phyloP scores from a whole-genome alignment of 1,140 invertebrate species.

The Bombus waltoni region DNA sequence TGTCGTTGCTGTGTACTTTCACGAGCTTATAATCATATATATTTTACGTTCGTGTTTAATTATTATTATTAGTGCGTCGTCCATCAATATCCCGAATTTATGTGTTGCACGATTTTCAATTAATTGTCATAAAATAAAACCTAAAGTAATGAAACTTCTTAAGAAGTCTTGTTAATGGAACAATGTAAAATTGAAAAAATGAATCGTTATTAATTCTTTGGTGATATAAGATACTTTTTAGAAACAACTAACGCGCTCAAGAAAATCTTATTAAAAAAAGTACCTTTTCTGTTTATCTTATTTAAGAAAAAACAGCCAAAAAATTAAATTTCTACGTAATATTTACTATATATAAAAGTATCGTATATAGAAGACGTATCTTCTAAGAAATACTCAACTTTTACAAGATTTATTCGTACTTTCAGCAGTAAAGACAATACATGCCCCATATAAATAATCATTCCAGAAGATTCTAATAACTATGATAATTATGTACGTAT shows the following conservation, averaged over 20 bases:
- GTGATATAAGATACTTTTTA: background rate
- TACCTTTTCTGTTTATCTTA: background rate
- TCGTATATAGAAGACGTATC: background rate
- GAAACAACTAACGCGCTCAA: background rate
- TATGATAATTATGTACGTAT: background rate
- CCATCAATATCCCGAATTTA: background rate
- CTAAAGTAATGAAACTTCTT: background rate
- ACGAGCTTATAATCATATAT: slow-evolving; percentile 15
- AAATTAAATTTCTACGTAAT: background rate
- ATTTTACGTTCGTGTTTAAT: slow-evolving; percentile 23
- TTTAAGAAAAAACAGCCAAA: background rate
- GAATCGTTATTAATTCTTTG: background rate
- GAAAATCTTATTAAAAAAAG: background rate
- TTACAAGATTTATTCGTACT: too few relatives aligned
- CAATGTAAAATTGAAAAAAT: background rate
- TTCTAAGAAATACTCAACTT: too few relatives aligned
- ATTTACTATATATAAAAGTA: background rate
- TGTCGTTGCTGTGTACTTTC: slow-evolving; percentile 30
- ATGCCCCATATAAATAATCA: too few relatives aligned
- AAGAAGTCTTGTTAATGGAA: background rate
- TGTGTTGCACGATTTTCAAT: background rate
- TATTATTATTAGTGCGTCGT: slow-evolving; percentile 8
- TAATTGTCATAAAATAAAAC: background rate
- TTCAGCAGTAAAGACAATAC: too few relatives aligned
- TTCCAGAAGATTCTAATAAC: background rate